Evolutionary conservation across 2,113 vertebrate genomes (phyloP).

Genomic region (Bothrops jararaca): DNA sequence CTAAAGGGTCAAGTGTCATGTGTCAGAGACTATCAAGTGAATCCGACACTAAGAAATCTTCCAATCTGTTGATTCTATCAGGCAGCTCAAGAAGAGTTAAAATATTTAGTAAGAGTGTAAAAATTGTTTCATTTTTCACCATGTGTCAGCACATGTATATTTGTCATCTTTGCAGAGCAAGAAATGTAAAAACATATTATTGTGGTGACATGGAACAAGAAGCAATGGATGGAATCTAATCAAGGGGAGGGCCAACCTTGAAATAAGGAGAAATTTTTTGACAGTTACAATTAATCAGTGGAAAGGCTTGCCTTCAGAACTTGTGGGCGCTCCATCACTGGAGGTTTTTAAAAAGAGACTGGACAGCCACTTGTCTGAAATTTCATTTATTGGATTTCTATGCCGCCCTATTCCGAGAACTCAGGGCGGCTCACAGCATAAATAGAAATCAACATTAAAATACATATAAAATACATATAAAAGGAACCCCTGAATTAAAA

Average conservation of each 20-base stretch:
- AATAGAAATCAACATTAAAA: too few relatives aligned
- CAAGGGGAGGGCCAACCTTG: neutral
- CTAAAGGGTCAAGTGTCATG: neutral
- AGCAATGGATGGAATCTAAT: neutral
- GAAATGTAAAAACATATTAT: neutral
- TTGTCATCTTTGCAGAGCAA: neutral
- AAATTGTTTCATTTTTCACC: neutral
- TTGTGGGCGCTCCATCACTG: neutral
- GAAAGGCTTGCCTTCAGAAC: neutral
- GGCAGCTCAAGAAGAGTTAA: neutral
- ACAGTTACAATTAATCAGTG: neutral
- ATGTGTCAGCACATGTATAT: neutral
- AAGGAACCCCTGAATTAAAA: too few relatives aligned
- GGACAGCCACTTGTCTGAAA: neutral
- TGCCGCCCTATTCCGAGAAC: too few relatives aligned
- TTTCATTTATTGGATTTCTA: too few relatives aligned
- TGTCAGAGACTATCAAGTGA: neutral
- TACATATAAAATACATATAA: too few relatives aligned
- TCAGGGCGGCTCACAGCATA: too few relatives aligned
- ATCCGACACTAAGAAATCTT: neutral
- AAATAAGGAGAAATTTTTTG: neutral
- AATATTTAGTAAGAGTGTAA: neutral
- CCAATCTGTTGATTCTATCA: neutral
- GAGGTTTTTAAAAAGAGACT: neutral
- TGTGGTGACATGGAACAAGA: neutral